A percentile compares a stretch with the other conserved stretches of the same genome.
phyloP scores from a whole-genome alignment of 2,888 invertebrate genomes.

The Lithophane semibrunnea region DNA sequence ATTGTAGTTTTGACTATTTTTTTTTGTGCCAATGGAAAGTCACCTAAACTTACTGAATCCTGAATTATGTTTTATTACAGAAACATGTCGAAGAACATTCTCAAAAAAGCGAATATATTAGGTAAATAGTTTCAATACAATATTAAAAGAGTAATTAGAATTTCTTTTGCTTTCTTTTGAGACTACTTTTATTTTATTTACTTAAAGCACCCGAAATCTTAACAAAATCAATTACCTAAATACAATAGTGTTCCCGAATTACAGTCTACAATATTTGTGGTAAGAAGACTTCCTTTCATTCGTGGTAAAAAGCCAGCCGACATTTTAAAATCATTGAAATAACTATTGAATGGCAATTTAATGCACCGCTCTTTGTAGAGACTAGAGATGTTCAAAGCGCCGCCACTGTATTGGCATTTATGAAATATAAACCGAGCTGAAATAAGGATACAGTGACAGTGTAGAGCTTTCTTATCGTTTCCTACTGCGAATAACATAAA shows the following conservation, averaged over 20 bases:
- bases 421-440: conserved; percentile 41
- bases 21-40: not conserved
- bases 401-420: conserved; percentile 42
- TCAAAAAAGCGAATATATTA: not conserved
- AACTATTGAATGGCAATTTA: conserved; percentile 34
- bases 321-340: conserved; percentile 48
- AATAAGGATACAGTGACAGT: conserved; percentile 43
- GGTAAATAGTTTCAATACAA: not conserved
- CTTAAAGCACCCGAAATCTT: not conserved
- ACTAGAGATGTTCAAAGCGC: conserved; percentile 29
- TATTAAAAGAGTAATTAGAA: not conserved
- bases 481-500: conserved; percentile 35
- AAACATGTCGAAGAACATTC: not conserved
- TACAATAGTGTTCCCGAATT: not conserved
- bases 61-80: not conserved
- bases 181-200: not conserved
- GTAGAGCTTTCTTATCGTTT: conserved; percentile 44
- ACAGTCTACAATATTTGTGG: conserved; percentile 8
- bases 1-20: not conserved
- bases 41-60: too few relatives aligned
- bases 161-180: not conserved
- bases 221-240: not conserved
- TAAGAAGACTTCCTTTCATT: conserved; percentile 32
- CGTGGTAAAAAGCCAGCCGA: conserved; percentile 16
- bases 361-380: conserved; percentile 24